Evolutionary conservation across 30 jellyfish, hydroid and myxozoan species (phyloP), one percentile per base, ranked within the genome.

Genomic region (Cassiopea xamachana): DNA sequence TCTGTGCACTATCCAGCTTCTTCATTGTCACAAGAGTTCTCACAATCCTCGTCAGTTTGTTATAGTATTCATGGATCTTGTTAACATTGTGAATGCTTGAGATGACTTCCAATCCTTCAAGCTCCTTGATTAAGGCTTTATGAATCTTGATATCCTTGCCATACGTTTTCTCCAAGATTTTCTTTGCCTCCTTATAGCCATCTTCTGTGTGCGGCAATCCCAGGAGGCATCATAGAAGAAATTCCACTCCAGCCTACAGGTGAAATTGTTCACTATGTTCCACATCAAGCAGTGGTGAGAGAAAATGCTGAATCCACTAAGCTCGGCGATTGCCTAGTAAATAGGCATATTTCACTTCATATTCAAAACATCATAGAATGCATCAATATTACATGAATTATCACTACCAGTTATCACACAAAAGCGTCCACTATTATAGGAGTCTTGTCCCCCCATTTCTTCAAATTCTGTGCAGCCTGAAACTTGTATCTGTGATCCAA

Each of bases 161-260:
- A 58, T 61, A 88, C 12, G 93, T 88, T 49, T 79, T 69, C 81
- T 88, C 80, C 49, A 60, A 70, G 46, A 55, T 59, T 49, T 93
- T 67, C 69, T 88, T 88, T 48, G 85, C 96, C 43, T 61, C 73
- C 47, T 17, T 2, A 78, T 77, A 88, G 50, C 93, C 96, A 60
- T 78, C 50, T 45, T 46, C 58, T 47, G 82, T 16, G 69, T 78
- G 94, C 48, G 96, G 93, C 73, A 79, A 48, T 46, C 88, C 96
- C 45, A 88, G 51, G 80, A 17, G 98, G 94, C 75, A 89, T 90
- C 9, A 46, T 94, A 78, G 98, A 94, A 75, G 62, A 50, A 39
- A 61, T 82, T 60, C 91, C 97, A 46, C 92, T 80, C 50, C 64
- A 86, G 84, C 92, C 94, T 59, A 83, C 88, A n/a, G 94, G 96